Evolutionary conservation across 2,888 invertebrate genomes (phyloP), one percentile per base, ranked within the genome.

Genomic region (Eumacrocentrus americanus): DNA sequence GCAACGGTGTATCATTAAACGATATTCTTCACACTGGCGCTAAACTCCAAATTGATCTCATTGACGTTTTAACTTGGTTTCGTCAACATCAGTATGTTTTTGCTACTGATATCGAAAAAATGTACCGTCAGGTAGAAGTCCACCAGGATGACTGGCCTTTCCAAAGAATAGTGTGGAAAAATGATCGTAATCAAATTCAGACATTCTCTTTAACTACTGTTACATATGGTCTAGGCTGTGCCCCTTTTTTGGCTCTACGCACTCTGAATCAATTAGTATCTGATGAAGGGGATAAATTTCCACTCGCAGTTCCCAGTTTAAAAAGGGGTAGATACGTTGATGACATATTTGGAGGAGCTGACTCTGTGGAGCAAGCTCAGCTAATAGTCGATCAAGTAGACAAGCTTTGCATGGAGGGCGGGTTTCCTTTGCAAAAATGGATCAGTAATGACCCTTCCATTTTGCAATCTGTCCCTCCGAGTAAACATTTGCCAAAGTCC

Each of bases 401-500:
- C 25, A 18, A 18, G 9, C 35, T 57, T 12, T 48, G 29, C 11
- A 46, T 14, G 11, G 18, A 35, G 2, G 63, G 38, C 22, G 58
- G 51, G n/a, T 54, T 64, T n/a, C 20, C 29, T 29, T 35, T 56
- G 25, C 50, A 35, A n/a, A 52, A 56, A 44, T 59, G 53, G 54
- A 48, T 42, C 14, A 58, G 50, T 7, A 59, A 56, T 25, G 16
- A 56, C 35, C n/a, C 14, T 2, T 46, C 12, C 12, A 20, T 62
- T 3, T 22, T 57, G 5, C 16, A 20, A 9, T 34, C 48, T 6
- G 35, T 58, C 14, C 42, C 47, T 11, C 3, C 23, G 14, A n/a
- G n/a, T n/a, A 18, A 22, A 47, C 3, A 29, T 23, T 18, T 29
- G 37, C 37, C 40, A 46, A 25, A 34, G 11, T 35, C 46, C 11